A percentile compares a stretch with the other conserved stretches of the same genome.
phyloP scores from a whole-genome alignment of 2,888 invertebrate species.

The Nomada hirtipes region DNA sequence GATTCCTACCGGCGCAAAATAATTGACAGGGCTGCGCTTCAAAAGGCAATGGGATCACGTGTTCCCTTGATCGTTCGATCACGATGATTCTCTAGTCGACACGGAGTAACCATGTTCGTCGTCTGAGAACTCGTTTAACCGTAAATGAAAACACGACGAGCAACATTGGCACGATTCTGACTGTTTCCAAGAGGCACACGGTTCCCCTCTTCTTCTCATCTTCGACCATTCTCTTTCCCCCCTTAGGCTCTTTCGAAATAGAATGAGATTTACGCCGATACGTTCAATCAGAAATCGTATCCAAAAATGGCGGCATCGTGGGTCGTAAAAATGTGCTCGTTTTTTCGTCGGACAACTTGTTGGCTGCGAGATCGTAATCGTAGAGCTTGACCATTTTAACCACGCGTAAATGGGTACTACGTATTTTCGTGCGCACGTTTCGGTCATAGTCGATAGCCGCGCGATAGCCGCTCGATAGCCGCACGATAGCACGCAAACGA shows the following conservation, averaged over 20 bases:
- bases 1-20: slow-evolving; percentile 10
- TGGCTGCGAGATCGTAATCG: background rate
- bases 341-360: slow-evolving; percentile 2
- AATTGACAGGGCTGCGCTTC: background rate
- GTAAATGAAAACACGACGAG: slow-evolving; percentile 66
- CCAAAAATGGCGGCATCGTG: slow-evolving; percentile 45
- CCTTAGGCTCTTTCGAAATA: slow-evolving; percentile 50
- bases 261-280: slow-evolving; percentile 44
- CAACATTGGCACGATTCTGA: slow-evolving; percentile 76
- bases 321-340: slow-evolving; percentile 9
- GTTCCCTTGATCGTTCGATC: background rate
- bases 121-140: slow-evolving; percentile 64
- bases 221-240: background rate
- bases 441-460: too few relatives aligned
- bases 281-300: slow-evolving; percentile 47
- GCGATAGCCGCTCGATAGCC: too few relatives aligned
- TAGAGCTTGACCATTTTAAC: background rate
- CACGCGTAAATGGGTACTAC: background rate
- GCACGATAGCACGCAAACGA: too few relatives aligned
- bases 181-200: slow-evolving; percentile 61
- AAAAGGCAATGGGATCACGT: slow-evolving; percentile 3
- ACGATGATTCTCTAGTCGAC: slow-evolving; percentile 31
- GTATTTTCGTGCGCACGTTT: too few relatives aligned
- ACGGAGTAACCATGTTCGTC: slow-evolving; percentile 54
- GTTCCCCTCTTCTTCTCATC: slow-evolving; percentile 2